Evolutionary conservation across 2,888 invertebrate species (phyloP).

Genomic region (Rambutsinella grinnellia): DNA sequence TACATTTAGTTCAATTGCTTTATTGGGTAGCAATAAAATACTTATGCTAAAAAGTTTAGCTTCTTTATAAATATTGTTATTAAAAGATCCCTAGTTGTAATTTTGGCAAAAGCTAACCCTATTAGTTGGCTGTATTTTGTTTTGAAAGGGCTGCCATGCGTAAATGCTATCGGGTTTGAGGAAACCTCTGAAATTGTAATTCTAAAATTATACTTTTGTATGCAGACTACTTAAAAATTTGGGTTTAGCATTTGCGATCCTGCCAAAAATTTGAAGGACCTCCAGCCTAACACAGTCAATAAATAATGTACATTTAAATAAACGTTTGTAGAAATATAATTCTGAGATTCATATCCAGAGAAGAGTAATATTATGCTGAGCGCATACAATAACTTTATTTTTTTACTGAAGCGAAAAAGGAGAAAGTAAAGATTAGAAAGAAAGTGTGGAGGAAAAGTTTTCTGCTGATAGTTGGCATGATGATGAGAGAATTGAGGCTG

Average conservation of each 20-base stretch:
- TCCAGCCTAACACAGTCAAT: too few relatives aligned
- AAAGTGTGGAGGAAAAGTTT: slow-evolving; percentile 9
- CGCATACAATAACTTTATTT: neutral
- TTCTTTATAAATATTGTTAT: slow-evolving; percentile 21
- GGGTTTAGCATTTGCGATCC: too few relatives aligned
- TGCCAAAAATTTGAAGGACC: too few relatives aligned
- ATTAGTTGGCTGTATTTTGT: too few relatives aligned
- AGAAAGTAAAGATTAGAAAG: neutral
- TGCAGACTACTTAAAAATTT: too few relatives aligned
- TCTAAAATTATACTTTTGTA: too few relatives aligned
- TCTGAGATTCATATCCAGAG: neutral
- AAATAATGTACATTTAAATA: neutral
- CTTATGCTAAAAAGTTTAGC: slow-evolving; percentile 33
- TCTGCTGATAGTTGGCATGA: slow-evolving; percentile 39
- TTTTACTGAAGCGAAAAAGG: neutral
- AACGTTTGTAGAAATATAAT: neutral
- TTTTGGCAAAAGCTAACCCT: too few relatives aligned
- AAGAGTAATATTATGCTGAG: neutral
- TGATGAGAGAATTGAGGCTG: slow-evolving; percentile 44
- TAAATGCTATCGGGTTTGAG: neutral
- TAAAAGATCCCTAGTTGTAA: neutral
- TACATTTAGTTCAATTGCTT: slow-evolving; percentile 28
- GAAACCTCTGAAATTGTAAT: neutral
- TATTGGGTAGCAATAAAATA: slow-evolving; percentile 44
- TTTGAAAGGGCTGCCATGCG: neutral